phyloP scores from a whole-genome alignment of 2,113 vertebrate species.

The Pluvialis apricaria region DNA sequence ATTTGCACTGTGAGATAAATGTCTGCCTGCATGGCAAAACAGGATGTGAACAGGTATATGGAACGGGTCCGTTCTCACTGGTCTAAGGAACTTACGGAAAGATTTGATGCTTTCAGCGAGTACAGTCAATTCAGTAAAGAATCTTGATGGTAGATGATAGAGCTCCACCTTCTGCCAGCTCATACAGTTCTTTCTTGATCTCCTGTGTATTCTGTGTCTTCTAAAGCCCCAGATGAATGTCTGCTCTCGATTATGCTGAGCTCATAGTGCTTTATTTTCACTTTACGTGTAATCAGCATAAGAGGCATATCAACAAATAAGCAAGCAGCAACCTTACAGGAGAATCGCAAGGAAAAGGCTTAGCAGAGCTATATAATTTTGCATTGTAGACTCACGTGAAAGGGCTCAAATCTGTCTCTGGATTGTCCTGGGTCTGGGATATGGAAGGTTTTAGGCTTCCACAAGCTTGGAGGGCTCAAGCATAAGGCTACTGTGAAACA shows the following conservation, averaged over 20 bases:
- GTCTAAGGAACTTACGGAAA: background rate
- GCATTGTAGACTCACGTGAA: background rate
- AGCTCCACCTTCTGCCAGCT: background rate
- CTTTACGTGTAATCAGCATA: no score
- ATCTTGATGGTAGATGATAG: background rate
- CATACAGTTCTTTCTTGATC: background rate
- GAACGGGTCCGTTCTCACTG: fast-evolving
- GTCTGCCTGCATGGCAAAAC: constrained; percentile 64
- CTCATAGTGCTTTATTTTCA: background rate
- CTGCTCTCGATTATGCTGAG: background rate
- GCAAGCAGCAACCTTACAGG: background rate
- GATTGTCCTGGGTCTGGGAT: background rate
- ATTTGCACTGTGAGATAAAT: constrained; percentile 76
- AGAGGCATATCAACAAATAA: background rate
- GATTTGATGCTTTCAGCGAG: background rate
- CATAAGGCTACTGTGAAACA: background rate
- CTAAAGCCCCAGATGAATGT: background rate
- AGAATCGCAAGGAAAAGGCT: background rate
- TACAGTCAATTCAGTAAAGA: background rate
- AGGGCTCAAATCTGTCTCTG: background rate
- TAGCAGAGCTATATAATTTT: background rate
- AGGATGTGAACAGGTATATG: constrained; percentile 69
- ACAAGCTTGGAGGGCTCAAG: background rate
- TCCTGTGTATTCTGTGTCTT: background rate
- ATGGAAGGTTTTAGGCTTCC: background rate